Conservation (phyloP, 2,113 vertebrate genomes). For the Mormoops blainvillei region DNA sequence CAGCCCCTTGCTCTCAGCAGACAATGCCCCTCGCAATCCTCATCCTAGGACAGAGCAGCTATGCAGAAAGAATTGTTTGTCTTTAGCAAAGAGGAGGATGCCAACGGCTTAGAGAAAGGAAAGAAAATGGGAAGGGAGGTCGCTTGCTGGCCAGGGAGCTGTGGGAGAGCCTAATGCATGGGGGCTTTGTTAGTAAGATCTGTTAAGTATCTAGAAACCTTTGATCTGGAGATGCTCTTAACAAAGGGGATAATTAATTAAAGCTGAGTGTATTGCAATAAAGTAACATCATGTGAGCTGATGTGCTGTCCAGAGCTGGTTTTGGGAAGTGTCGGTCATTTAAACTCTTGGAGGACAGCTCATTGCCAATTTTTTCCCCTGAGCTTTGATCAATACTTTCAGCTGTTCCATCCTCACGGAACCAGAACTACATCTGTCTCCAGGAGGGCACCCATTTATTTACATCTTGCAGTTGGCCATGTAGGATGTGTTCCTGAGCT, state of each 20-base stretch:
- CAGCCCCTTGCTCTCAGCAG: background rate
- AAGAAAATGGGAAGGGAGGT: slow-evolving; percentile 73
- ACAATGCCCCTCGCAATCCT: background rate
- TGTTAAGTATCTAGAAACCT: slow-evolving; percentile 79
- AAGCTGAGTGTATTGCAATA: slow-evolving; percentile 77
- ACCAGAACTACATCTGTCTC: slow-evolving; percentile 76
- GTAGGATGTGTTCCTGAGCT: slow-evolving; percentile 77
- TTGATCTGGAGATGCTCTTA: slow-evolving; percentile 81
- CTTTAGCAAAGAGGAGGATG: slow-evolving; percentile 73
- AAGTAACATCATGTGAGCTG: slow-evolving; percentile 78
- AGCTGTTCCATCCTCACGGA: slow-evolving; percentile 74
- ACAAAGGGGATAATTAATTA: slow-evolving; percentile 86
- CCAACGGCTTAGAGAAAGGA: slow-evolving; percentile 63
- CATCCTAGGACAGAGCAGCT: slow-evolving; percentile 57
- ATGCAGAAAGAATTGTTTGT: slow-evolving; percentile 44
- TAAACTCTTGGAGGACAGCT: slow-evolving; percentile 78
- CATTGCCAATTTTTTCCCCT: slow-evolving; percentile 75
- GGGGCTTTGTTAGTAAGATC: slow-evolving; percentile 76
- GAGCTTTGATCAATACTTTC: slow-evolving; percentile 81
- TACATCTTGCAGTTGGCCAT: slow-evolving; percentile 70
- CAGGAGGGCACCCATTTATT: slow-evolving; percentile 77
- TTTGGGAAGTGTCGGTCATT: slow-evolving; percentile 80
- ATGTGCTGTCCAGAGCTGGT: slow-evolving; percentile 74
- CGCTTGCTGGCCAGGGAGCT: slow-evolving; percentile 71
- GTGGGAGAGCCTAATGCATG: slow-evolving; percentile 75